Percentiles rank a stretch among this genome's conserved stretches.
Evolutionary conservation across 2,797 vertebrate species (phyloP).

Genomic region (Cuniculus paca): DNA sequence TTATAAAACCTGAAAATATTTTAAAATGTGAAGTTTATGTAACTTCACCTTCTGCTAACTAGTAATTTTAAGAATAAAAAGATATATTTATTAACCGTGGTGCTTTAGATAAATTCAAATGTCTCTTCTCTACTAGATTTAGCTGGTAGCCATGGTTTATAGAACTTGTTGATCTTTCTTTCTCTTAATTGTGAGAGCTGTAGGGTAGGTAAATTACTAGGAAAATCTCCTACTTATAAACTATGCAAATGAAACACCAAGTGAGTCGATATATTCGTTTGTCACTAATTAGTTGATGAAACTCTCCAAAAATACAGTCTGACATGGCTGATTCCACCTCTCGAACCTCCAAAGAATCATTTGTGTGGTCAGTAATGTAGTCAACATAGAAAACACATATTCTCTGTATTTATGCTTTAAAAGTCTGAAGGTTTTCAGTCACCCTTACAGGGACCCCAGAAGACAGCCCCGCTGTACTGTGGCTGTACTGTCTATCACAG

Average conservation of each 20-base stretch:
- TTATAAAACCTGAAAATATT: slow-evolving; percentile 25
- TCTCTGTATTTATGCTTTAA: not conserved
- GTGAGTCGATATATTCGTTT: not conserved
- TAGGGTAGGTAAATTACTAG: not conserved
- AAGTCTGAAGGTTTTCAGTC: not conserved
- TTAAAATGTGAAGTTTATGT: not conserved
- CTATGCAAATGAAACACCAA: slow-evolving; percentile 8
- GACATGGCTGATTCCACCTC: not conserved
- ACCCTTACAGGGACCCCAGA: not conserved
- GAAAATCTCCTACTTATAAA: slow-evolving; percentile 56
- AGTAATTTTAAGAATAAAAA: slow-evolving; percentile 23
- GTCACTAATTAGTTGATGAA: slow-evolving; percentile 30
- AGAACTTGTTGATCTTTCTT: not conserved
- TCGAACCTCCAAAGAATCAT: not conserved
- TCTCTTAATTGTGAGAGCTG: slow-evolving; percentile 42
- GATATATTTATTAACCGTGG: not conserved
- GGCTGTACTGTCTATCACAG: not conserved
- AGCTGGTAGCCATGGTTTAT: slow-evolving; percentile 14
- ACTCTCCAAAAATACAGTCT: not conserved
- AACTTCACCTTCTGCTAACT: slow-evolving; percentile 28
- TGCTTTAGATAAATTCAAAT: slow-evolving; percentile 49
- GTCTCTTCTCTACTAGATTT: not conserved
- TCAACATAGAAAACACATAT: not conserved
- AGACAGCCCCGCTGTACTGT: not conserved
- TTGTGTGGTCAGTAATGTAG: not conserved